phyloP scores from a whole-genome alignment of 2,888 invertebrate species.

The Tachina fera region DNA sequence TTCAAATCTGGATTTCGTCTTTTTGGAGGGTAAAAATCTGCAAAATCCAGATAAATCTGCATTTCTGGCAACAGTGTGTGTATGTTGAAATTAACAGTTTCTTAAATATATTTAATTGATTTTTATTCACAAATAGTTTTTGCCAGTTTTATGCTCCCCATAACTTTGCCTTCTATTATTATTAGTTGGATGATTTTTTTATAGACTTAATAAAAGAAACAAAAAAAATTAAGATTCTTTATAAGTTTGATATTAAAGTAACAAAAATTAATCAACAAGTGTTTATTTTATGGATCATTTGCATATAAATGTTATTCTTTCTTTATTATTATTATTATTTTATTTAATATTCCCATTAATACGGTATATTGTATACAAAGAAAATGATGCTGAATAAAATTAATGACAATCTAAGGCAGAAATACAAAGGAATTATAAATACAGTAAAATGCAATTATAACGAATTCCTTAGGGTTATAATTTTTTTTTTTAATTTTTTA shows the following conservation, averaged over 20 bases:
- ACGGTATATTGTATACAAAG: neutral
- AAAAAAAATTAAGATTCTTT: neutral
- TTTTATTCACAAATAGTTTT: neutral
- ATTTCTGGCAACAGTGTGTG: too few relatives aligned
- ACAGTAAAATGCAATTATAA: neutral
- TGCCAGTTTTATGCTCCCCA: neutral
- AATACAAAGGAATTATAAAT: neutral
- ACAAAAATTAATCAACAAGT: constrained; percentile 47
- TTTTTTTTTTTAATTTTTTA: neutral
- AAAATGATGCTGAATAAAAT: neutral
- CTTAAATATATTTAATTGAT: neutral
- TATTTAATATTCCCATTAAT: constrained; percentile 30
- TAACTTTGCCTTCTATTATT: neutral
- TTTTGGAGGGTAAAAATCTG: too few relatives aligned
- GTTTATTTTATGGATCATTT: constrained; percentile 67
- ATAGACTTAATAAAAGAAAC: constrained; percentile 28
- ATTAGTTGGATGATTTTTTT: constrained; percentile 21
- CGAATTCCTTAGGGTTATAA: neutral
- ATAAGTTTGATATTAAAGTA: constrained; percentile 23
- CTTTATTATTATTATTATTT: constrained; percentile 36
- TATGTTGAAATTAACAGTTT: neutral
- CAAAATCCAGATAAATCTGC: too few relatives aligned
- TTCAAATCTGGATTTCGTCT: too few relatives aligned
- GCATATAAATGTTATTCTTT: constrained; percentile 55
- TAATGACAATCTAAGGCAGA: neutral